Base-by-base conservation (phyloP, 2,797 vertebrate species). In the Crotalus adamanteus region DNA sequence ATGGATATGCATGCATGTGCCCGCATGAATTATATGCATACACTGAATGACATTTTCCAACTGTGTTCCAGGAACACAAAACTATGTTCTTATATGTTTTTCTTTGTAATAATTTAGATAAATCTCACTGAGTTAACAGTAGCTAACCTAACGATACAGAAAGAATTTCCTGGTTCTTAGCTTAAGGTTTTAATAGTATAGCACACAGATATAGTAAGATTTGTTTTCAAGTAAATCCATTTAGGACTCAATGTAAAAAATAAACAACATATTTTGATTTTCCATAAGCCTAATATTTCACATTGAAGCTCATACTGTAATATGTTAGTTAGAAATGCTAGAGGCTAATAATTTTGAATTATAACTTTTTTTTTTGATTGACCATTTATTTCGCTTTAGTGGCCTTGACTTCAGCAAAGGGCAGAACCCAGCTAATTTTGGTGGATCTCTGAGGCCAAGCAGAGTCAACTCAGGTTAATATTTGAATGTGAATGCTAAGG, bases 291-390 rank as follows among this genome's bases (percentile, higher is more conserved):
- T 92, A 95, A 85, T 63, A 91, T 42, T 51, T 25, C 73, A 85
- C 88, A 11, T 51, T 4, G 28, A 13, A 96, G 61, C 13, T 61
- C 18, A 26, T 9, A 83, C 28, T 47, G 28, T n/a, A 91, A 42
- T 51, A 92, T 91, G 69, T 94, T 90, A 95, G 26, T 47, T 73
- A 8, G 63, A 92, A 92, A 4, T 1, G 92, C 4, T 93, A 88
- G 55, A 90, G 31, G 26, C 1, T 53, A 91, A 31, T 28, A 94
- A 95, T 51, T 93, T 93, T 95, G 93, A 93, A 56, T 9, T 59
- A 63, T 85, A 5, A 73, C 51, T 12, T 63, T 63, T 28, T 63
- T 63, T 63, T 63, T 63, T 51, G 6, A 92, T 3, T 86, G 94
- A 93, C 0, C 0, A 88, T 63, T 65, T 61, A 8, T 11, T 91